Percentiles rank a stretch among this genome's conserved stretches.
phyloP scores from a whole-genome alignment of 2,888 invertebrate genomes.

The Poecilus cupreus region DNA sequence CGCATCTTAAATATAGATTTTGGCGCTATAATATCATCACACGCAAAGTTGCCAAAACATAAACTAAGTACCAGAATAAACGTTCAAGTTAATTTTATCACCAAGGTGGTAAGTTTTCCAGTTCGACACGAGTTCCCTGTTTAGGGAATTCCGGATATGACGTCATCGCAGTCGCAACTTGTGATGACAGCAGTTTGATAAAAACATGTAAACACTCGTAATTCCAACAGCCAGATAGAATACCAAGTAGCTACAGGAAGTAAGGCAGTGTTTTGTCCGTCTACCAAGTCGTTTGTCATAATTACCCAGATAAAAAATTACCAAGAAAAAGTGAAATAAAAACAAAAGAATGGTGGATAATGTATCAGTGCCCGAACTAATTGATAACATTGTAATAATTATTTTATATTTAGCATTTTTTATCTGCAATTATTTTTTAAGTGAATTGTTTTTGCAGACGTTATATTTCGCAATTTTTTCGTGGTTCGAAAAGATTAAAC shows the following conservation, averaged over 20 bases:
- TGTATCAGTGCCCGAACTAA: slow-evolving; percentile 2
- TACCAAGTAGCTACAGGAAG: slow-evolving; percentile 13
- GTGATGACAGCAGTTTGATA: slow-evolving; percentile 18
- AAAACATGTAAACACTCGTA: slow-evolving; percentile 23
- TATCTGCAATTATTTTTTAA: not conserved
- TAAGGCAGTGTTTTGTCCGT: not conserved
- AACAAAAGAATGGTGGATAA: not conserved
- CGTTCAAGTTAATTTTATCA: not conserved
- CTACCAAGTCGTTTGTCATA: not conserved
- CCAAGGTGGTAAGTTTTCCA: not conserved
- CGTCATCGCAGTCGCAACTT: not conserved
- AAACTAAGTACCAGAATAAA: not conserved
- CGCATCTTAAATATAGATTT: not conserved
- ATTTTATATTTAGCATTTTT: not conserved
- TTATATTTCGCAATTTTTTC: no score
- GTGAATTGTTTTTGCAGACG: no score
- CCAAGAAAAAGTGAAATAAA: not conserved
- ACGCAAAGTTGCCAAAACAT: slow-evolving; percentile 1
- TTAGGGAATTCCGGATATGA: slow-evolving; percentile 13
- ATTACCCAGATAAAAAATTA: not conserved
- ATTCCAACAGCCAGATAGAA: slow-evolving; percentile 6
- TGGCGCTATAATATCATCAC: not conserved
- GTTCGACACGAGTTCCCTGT: no score
- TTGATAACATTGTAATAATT: not conserved
- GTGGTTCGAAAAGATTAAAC: no score